These are phyloP conservation scores for Hirtodrosophila cameraria DNA, from an alignment of 2,888 invertebrate genomes.

Conservation along the genomic window DNA sequence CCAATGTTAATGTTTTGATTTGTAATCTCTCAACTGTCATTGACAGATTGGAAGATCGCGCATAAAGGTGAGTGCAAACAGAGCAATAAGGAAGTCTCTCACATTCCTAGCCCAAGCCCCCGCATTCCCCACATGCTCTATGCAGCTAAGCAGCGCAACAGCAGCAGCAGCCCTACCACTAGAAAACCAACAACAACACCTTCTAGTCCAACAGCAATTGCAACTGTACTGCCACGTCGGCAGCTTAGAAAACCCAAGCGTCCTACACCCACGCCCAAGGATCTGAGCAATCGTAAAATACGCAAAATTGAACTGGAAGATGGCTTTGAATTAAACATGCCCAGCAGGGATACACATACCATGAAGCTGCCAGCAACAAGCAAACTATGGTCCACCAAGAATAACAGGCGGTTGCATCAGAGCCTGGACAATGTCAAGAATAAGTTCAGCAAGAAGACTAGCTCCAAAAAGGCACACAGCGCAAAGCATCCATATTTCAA, in stretches of 20 bases:
- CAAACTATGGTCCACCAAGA: constrained; percentile 24
- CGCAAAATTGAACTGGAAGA: constrained; percentile 50
- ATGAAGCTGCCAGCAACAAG: neutral
- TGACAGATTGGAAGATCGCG: constrained; percentile 44
- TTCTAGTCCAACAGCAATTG: neutral
- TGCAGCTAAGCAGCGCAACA: neutral
- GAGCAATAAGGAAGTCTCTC: constrained; percentile 13
- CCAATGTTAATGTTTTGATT: no score
- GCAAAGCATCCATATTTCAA: constrained; percentile 15
- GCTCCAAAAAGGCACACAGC: constrained; percentile 23
- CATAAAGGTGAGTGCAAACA: constrained; percentile 60
- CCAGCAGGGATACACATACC: neutral
- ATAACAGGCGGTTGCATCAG: constrained; percentile 40
- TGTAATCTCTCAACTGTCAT: neutral
- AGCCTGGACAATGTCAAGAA: constrained; percentile 23
- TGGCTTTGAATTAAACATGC: neutral
- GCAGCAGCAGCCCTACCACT: neutral
- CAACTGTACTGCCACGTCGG: neutral
- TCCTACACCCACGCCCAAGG: constrained; percentile 30
- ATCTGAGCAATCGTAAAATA: constrained; percentile 55
- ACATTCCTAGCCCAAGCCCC: constrained; percentile 14
- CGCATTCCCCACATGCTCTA: constrained; percentile 34
- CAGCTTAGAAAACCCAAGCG: constrained; percentile 9
- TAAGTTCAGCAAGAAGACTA: constrained; percentile 19
- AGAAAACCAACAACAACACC: neutral